Conservation (phyloP, 2,113 vertebrate species). For the Oenanthe melanoleuca region DNA sequence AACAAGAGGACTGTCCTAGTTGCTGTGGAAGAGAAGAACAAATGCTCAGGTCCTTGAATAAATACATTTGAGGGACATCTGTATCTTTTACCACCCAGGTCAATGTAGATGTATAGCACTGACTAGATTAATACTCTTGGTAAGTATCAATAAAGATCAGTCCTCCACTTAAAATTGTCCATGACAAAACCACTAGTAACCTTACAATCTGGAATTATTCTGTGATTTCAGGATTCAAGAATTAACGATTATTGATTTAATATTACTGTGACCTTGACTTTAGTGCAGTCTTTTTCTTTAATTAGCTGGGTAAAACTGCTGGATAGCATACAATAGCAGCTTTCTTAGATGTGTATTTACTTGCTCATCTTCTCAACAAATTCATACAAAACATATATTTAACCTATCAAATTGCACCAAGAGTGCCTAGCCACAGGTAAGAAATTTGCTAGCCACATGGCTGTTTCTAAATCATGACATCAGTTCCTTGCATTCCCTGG, state of each 20-base stretch:
- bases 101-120: accelerated
- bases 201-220: background rate
- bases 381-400: background rate
- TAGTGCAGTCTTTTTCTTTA: background rate
- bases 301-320: background rate
- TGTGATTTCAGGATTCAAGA: background rate
- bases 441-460: background rate
- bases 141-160: background rate
- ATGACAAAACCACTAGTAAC: background rate
- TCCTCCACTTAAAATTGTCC: background rate
- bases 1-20: background rate
- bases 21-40: background rate
- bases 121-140: background rate
- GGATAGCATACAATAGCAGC: background rate
- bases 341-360: background rate
- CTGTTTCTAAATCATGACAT: background rate
- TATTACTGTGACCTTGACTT: background rate
- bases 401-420: background rate
- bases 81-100: background rate
- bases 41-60: background rate
- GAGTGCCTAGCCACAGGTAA: background rate
- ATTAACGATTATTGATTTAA: background rate
- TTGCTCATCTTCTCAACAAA: background rate
- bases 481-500: background rate
- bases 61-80: background rate